Percentiles rank a stretch among this genome's conserved stretches.
Conservation (phyloP, 2,888 invertebrate genomes). For the Drosophila greeni region DNA sequence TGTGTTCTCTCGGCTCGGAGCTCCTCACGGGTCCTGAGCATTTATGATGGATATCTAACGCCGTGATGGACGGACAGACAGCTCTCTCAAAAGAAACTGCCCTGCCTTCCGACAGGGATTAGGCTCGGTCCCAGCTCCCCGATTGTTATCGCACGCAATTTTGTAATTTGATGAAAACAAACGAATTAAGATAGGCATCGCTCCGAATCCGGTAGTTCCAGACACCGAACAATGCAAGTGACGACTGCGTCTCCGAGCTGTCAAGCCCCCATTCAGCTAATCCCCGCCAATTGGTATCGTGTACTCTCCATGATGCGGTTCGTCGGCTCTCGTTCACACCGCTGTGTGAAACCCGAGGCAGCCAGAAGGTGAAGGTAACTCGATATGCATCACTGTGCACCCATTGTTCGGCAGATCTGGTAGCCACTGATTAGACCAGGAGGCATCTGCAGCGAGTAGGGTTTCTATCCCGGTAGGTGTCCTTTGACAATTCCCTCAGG, state of each 20-base stretch:
- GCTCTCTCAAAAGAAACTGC: conserved; percentile 37
- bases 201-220: conserved; percentile 59
- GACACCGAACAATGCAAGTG: conserved; percentile 36
- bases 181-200: conserved; percentile 75
- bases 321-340: conserved; percentile 22
- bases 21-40: conserved; percentile 49
- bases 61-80: conserved; percentile 66
- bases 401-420: conserved; percentile 32
- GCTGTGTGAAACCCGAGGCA: conserved; percentile 38
- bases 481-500: conserved; percentile 7
- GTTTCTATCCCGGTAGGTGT: background rate
- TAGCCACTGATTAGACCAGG: conserved; percentile 31
- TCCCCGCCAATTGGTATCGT: conserved; percentile 37
- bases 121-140: conserved; percentile 52
- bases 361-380: conserved; percentile 31
- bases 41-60: conserved; percentile 72
- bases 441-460: background rate
- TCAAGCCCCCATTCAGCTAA: conserved; percentile 35
- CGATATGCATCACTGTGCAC: conserved; percentile 37
- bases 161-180: conserved; percentile 78
- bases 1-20: conserved; percentile 1
- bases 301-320: conserved; percentile 22
- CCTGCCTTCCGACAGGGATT: conserved; percentile 62
- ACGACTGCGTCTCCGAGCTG: conserved; percentile 17
- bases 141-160: conserved; percentile 78